Base-by-base conservation (phyloP, 2,797 vertebrate species). In the Monodelphis domestica region DNA sequence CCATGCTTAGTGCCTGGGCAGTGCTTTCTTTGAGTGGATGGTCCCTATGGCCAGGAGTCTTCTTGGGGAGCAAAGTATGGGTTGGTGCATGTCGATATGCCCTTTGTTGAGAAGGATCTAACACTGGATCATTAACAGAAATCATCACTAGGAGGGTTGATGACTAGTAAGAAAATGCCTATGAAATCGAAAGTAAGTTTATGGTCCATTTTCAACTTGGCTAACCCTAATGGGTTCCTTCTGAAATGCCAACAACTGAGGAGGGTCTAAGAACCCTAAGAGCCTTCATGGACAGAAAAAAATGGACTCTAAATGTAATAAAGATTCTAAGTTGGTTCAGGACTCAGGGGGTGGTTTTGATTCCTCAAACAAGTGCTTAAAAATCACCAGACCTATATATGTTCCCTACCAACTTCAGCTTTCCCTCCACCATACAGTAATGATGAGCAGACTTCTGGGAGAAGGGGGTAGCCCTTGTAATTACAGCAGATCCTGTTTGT, bases 71-170 rank as follows among this genome's bases (percentile, higher is more conserved):
- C 17, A 45, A 78, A 45, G 70, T 7, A 78, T 87, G 59, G 90
- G 54, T 89, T 93, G 12, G 63, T 91, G 92, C 95, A 51, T 93
- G 53, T 93, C 89, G 94, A 95, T n/a, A 89, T 84, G 38, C 70
- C 26, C 21, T n/a, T 78, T 45, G 3, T 45, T 45, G 21, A 78
- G 38, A 78, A 14, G 24, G 63, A 78, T 78, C 38, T 7, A 45
- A 24, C 63, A 45, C 84, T 38, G 21, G 38, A 50, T 84, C 11
- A 9, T 26, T 45, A 84, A 38, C 87, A 92, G 57, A 38, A 59
- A 89, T n/a, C 89, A n/a, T 59, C 57, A 45, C 2, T 54, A 87
- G 84, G 38, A 89, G 88, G 53, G 54, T 94, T 93, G 87, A 89
- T 59, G 91, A 53, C 55, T 38, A 50, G 54, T 87, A 90, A 93